Evolutionary conservation across 2,797 vertebrate species (phyloP).

Genomic region (Poeciliopsis presidionis): DNA sequence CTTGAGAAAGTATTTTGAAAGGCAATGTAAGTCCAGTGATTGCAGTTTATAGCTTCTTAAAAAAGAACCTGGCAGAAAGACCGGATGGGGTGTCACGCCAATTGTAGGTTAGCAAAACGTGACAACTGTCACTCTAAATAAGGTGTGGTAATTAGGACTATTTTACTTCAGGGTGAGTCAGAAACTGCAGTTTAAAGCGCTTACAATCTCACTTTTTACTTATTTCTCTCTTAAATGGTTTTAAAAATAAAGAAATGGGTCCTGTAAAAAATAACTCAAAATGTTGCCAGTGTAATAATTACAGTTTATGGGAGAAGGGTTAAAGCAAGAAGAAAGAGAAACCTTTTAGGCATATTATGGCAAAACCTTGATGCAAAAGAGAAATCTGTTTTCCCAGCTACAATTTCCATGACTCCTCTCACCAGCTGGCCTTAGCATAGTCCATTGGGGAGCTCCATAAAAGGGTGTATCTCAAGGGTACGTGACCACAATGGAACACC

Average conservation of each 20-base stretch:
- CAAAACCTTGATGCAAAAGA: slow-evolving; percentile 12
- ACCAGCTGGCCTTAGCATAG: slow-evolving; percentile 48
- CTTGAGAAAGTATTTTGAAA: not conserved
- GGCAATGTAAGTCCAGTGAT: not conserved
- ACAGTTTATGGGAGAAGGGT: not conserved
- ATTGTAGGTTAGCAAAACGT: slow-evolving; percentile 63
- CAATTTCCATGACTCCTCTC: slow-evolving; percentile 42
- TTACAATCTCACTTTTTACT: slow-evolving; percentile 13
- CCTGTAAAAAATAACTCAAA: slow-evolving; percentile 1
- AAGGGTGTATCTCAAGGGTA: slow-evolving; percentile 59
- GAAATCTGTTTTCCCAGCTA: slow-evolving; percentile 35
- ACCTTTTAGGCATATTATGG: slow-evolving; percentile 2
- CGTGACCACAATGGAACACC: slow-evolving; percentile 59
- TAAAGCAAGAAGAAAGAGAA: not conserved
- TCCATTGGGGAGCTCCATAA: slow-evolving; percentile 40
- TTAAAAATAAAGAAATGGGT: slow-evolving; percentile 4
- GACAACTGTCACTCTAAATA: slow-evolving; percentile 49
- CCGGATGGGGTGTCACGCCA: slow-evolving; percentile 52
- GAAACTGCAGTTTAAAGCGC: slow-evolving; percentile 46
- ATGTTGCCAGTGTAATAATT: not conserved
- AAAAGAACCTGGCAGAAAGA: not conserved
- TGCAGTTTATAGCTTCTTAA: not conserved
- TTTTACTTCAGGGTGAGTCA: slow-evolving; percentile 32
- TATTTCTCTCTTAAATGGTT: slow-evolving; percentile 8
- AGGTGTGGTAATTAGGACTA: slow-evolving; percentile 48